Percentiles rank a stretch among this genome's conserved stretches.
Conservation (phyloP, 2,113 vertebrate genomes). For the Ctenomys sociabilis region DNA sequence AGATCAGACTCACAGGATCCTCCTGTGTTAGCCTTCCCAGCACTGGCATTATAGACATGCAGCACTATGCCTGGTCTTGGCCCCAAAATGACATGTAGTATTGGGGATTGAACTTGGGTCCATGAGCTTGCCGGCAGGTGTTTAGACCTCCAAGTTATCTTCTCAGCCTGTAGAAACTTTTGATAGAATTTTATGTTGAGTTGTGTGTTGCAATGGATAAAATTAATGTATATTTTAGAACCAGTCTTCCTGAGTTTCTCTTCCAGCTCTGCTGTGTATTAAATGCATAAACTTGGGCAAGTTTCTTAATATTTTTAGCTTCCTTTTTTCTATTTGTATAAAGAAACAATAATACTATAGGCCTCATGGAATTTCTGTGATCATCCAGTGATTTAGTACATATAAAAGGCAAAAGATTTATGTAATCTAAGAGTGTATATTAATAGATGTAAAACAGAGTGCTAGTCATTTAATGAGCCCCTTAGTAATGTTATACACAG, state of each 20-base stretch:
- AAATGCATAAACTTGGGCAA: neutral
- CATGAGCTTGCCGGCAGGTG: too few species aligned
- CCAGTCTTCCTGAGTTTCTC: conserved; percentile 48
- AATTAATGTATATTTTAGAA: neutral
- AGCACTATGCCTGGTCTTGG: too few species aligned
- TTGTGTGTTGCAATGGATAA: conserved; percentile 9
- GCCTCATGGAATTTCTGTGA: neutral
- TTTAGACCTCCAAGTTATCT: too few species aligned
- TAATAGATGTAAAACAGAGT: conserved; percentile 36
- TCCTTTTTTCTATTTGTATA: conserved; percentile 40
- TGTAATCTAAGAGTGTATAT: neutral
- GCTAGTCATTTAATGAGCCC: neutral
- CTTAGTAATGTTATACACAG: conserved; percentile 17
- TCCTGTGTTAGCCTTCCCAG: too few species aligned
- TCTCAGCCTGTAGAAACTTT: conserved; percentile 11
- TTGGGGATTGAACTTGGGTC: too few species aligned
- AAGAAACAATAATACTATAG: conserved; percentile 3
- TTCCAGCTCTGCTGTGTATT: neutral
- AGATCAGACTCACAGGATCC: too few species aligned
- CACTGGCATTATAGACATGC: too few species aligned
- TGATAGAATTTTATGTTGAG: conserved; percentile 37
- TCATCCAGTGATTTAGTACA: conserved; percentile 20
- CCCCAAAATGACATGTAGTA: too few species aligned
- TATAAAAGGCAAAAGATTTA: conserved; percentile 7
- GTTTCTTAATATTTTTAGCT: neutral